These are phyloP conservation scores for Samia ricini DNA, from an alignment of 1,140 invertebrate species.

Conservation along the genomic window DNA sequence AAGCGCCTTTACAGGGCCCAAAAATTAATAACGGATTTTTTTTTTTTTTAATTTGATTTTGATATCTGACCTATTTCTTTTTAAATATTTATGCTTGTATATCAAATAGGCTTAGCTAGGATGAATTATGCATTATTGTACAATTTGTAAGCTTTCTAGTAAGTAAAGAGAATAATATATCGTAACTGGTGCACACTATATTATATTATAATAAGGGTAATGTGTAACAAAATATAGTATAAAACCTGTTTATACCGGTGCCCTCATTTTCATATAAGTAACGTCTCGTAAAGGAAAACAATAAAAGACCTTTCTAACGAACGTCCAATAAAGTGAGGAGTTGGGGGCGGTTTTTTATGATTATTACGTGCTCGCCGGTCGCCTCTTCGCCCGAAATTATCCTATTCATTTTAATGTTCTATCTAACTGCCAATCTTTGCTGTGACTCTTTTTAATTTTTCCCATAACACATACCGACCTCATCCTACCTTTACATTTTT, in stretches of 20 bases:
- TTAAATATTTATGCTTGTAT: no score
- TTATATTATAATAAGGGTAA: not conserved
- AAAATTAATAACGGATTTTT: no score
- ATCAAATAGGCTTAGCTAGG: no score
- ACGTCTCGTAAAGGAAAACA: slow-evolving; percentile 26
- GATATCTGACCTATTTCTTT: no score
- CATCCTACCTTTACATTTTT: not conserved
- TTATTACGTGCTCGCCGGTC: slow-evolving; percentile 32
- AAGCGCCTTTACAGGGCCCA: no score
- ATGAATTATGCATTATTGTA: no score
- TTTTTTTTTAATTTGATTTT: no score
- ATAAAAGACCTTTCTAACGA: slow-evolving; percentile 33
- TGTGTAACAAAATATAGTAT: not conserved
- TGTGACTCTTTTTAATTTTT: slow-evolving; percentile 16
- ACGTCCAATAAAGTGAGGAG: slow-evolving; percentile 34
- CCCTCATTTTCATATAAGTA: slow-evolving; percentile 17
- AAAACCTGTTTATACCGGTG: slow-evolving; percentile 4
- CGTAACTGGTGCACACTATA: not conserved
- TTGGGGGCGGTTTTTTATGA: slow-evolving; percentile 33
- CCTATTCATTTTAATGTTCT: slow-evolving; percentile 40
- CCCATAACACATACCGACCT: no score
- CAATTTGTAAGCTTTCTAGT: no score
- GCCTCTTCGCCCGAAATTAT: slow-evolving; percentile 38
- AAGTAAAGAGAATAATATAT: no score
- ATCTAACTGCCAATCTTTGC: slow-evolving; percentile 32